Percentiles rank a stretch among this genome's conserved stretches.
These are phyloP conservation scores for Channa striata DNA, from an alignment of 2,797 vertebrate species.

Conservation along the genomic window DNA sequence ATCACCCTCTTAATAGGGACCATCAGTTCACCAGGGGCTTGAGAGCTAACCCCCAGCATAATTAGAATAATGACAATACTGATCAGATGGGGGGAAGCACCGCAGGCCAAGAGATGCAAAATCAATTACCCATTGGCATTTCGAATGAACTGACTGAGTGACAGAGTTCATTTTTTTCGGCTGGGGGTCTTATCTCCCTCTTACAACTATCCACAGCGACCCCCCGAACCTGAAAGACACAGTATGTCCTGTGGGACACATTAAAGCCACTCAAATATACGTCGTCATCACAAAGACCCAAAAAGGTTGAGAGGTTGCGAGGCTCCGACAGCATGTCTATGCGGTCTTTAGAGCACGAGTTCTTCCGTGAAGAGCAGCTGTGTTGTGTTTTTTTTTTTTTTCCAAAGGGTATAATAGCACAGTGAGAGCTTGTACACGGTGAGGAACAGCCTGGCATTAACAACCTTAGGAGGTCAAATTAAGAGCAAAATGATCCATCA, in stretches of 20 bases:
- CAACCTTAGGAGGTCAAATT: conserved; percentile 82
- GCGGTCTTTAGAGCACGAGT: conserved; percentile 49
- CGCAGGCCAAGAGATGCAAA: conserved; percentile 72
- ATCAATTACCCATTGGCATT: conserved; percentile 82
- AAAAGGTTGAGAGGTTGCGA: conserved; percentile 18
- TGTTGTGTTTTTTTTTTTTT: conserved; percentile 37
- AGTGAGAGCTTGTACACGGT: conserved; percentile 65
- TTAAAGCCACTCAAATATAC: conserved; percentile 18
- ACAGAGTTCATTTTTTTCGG: conserved; percentile 76
- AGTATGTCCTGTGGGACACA: conserved; percentile 8
- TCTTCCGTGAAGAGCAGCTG: conserved; percentile 75
- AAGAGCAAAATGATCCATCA: conserved; percentile 83
- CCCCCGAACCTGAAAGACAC: conserved; percentile 15
- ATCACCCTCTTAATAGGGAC: conserved; percentile 76
- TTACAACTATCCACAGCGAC: conserved; percentile 13
- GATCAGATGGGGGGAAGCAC: conserved; percentile 77
- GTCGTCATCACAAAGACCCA: conserved; percentile 6
- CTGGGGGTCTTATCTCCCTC: conserved; percentile 28
- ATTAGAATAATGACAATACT: conserved; percentile 83
- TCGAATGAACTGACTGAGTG: conserved; percentile 79
- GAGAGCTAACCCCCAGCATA: conserved; percentile 72
- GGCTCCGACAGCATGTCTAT: conserved; percentile 39
- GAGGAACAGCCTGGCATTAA: conserved; percentile 78
- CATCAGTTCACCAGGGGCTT: conserved; percentile 72
- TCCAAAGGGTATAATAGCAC: conserved; percentile 65